A percentile compares a stretch with the other conserved stretches of the same genome.
Evolutionary conservation across 2,888 invertebrate genomes (phyloP).

Genomic region (Encarsia formosa): DNA sequence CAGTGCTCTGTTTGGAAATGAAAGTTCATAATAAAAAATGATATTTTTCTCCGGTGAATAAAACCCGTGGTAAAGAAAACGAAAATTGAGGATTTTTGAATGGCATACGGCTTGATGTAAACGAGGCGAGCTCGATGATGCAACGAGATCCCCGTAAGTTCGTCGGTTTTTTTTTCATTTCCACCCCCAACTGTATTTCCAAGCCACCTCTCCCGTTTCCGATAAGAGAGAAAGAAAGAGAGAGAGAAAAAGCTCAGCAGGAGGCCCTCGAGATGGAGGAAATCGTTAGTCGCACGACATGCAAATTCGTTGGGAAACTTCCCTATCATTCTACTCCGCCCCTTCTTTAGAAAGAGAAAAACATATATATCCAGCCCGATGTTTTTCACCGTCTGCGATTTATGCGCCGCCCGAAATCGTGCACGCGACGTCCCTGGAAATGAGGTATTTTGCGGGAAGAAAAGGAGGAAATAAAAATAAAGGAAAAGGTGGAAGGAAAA

Average conservation of each 20-base stretch:
- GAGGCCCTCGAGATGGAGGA: conserved; percentile 38
- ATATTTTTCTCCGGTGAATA: too few species aligned
- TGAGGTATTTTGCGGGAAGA: conserved; percentile 34
- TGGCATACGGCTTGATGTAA: too few species aligned
- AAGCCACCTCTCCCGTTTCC: background rate
- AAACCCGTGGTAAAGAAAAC: too few species aligned
- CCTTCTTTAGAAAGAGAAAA: conserved; percentile 24
- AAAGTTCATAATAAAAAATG: too few species aligned
- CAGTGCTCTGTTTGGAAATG: too few species aligned
- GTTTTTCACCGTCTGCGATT: conserved; percentile 35
- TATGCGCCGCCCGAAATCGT: conserved; percentile 37
- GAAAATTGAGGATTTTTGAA: too few species aligned
- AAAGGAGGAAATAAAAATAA: conserved; percentile 1
- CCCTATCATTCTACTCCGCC: conserved; percentile 9
- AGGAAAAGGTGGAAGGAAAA: conserved; percentile 23
- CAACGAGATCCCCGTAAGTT: conserved; percentile 17
- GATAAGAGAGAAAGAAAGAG: conserved; percentile 26
- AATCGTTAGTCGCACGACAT: conserved; percentile 48
- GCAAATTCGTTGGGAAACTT: conserved; percentile 47
- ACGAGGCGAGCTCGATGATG: conserved; percentile 24
- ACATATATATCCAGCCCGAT: conserved; percentile 14
- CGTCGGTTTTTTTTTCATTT: conserved; percentile 10
- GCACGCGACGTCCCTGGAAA: conserved; percentile 36
- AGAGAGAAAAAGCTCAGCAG: conserved; percentile 27
- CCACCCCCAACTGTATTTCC: background rate